These are phyloP conservation scores for Oreotrochilus melanogaster DNA, from an alignment of 2,113 vertebrate genomes.

Conservation along the genomic window DNA sequence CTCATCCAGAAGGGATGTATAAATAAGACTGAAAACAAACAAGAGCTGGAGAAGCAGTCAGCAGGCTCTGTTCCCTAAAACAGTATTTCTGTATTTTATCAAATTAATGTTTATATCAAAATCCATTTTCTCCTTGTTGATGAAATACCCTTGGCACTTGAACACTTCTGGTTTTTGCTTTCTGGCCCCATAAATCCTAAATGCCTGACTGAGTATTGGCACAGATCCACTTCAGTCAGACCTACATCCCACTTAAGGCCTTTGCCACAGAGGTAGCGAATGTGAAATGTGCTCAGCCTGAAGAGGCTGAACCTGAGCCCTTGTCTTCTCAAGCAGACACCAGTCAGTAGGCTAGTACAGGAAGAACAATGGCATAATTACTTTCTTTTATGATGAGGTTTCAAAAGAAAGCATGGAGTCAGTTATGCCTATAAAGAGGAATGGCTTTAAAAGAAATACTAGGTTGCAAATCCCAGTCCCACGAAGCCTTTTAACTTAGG, in stretches of 20 bases:
- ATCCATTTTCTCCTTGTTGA: constrained; percentile 7
- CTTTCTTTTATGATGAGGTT: not conserved
- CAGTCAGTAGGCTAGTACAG: not conserved
- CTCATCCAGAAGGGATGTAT: not conserved
- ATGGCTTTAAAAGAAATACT: not conserved
- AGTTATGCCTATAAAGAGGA: not conserved
- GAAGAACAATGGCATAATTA: not conserved
- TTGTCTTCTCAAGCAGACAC: not conserved
- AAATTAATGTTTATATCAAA: not conserved
- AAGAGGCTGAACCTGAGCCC: not conserved
- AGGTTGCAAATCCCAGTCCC: not conserved
- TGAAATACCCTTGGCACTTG: not conserved
- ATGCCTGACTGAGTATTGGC: not conserved
- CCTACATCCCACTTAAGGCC: not conserved
- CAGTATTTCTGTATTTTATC: not conserved
- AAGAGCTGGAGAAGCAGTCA: not conserved
- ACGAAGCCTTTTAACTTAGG: not conserved
- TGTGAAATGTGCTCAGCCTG: not conserved
- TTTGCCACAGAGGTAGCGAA: not conserved
- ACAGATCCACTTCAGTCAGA: not conserved
- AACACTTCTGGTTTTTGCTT: not conserved
- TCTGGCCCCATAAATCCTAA: not conserved
- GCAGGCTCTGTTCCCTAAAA: not conserved
- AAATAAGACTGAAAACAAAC: not conserved
- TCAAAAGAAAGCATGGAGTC: not conserved